Conservation (phyloP, 2,113 vertebrate species). For the Echinops telfairi region DNA sequence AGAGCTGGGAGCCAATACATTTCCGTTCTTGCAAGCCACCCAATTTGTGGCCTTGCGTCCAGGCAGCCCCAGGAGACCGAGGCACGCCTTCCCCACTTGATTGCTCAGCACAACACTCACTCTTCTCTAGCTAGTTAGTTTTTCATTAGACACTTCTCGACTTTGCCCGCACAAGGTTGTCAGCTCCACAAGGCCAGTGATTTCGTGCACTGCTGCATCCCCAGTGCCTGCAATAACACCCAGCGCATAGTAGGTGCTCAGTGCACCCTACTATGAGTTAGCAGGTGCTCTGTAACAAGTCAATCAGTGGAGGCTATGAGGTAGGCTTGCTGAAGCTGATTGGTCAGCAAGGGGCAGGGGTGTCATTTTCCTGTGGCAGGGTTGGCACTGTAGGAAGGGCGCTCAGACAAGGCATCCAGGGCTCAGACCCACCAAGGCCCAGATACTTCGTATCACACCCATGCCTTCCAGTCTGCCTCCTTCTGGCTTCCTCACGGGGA, state of each 20-base stretch:
- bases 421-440: background rate
- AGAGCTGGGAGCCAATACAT: background rate
- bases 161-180: background rate
- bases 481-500: background rate
- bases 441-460: background rate
- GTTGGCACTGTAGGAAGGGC: fast-evolving
- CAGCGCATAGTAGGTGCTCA: background rate
- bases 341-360: background rate
- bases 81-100: background rate
- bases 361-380: background rate
- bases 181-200: background rate
- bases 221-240: background rate
- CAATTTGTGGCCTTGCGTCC: background rate
- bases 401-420: fast-evolving
- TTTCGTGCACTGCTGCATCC: background rate
- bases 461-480: background rate
- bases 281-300: background rate
- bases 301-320: background rate
- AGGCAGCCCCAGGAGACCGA: background rate
- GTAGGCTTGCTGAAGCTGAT: background rate
- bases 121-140: background rate
- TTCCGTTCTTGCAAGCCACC: background rate
- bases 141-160: background rate
- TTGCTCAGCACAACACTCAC: background rate
- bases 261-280: no score